These are phyloP conservation scores for Hemaris fuciformis DNA, from an alignment of 2,888 invertebrate genomes.

Conservation along the genomic window DNA sequence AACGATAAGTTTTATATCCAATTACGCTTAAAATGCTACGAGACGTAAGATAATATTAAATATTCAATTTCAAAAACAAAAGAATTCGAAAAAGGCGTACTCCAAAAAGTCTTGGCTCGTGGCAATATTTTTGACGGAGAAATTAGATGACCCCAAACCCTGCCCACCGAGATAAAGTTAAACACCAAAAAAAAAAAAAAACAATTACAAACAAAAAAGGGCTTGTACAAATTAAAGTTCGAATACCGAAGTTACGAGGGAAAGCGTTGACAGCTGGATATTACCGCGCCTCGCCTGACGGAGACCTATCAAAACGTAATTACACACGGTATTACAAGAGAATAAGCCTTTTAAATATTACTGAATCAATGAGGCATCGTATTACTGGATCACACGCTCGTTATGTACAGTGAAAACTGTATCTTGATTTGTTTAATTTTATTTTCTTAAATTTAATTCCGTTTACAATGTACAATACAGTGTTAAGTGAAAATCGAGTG, in stretches of 20 bases:
- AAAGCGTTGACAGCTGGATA: conserved; percentile 59
- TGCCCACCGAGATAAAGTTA: neutral
- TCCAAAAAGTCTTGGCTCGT: neutral
- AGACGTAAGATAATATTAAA: too few relatives aligned
- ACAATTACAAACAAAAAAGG: conserved; percentile 13
- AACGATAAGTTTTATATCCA: too few relatives aligned
- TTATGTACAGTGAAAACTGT: conserved; percentile 41
- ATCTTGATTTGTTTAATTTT: conserved; percentile 45
- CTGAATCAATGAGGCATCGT: conserved; percentile 49
- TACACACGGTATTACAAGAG: conserved; percentile 41
- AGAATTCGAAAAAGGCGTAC: neutral
- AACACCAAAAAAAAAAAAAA: neutral
- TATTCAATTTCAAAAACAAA: too few relatives aligned
- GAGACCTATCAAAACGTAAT: conserved; percentile 58
- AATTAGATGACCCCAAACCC: conserved; percentile 5
- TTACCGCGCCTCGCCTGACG: conserved; percentile 39
- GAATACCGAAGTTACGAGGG: conserved; percentile 24
- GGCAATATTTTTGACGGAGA: neutral
- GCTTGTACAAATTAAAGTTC: conserved; percentile 14
- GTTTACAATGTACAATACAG: conserved; percentile 26
- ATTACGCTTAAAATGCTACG: too few relatives aligned
- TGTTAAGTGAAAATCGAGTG: conserved; percentile 30
- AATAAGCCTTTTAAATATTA: conserved; percentile 32
- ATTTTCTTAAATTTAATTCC: conserved; percentile 43
- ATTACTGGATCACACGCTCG: conserved; percentile 33